phyloP scores from a whole-genome alignment of 2,888 invertebrate species.

The Drosophila mercatorum region DNA sequence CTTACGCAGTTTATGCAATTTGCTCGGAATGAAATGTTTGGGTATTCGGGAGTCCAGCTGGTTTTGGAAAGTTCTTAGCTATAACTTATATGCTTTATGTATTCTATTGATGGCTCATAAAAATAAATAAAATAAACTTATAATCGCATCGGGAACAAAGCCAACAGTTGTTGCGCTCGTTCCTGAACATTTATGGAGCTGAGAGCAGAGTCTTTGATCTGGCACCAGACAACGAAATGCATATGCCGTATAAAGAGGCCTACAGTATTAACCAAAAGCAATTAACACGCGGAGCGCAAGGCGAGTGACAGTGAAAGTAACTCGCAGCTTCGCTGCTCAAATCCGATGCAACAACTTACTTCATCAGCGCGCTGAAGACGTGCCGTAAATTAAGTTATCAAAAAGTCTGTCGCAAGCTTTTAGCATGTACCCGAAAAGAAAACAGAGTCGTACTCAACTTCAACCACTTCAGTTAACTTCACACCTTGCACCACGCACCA shows the following conservation, averaged over 20 bases:
- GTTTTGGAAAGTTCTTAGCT: conserved; percentile 23
- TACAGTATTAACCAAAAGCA: conserved; percentile 43
- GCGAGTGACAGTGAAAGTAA: conserved; percentile 76
- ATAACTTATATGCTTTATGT: conserved; percentile 27
- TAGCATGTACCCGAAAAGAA: conserved; percentile 62
- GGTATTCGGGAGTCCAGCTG: conserved; percentile 23
- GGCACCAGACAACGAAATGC: not conserved
- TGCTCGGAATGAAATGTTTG: conserved; percentile 24
- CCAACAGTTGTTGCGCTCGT: conserved; percentile 24
- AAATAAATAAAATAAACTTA: conserved; percentile 20
- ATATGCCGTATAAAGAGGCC: conserved; percentile 1
- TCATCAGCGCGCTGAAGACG: conserved; percentile 67
- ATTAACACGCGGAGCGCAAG: conserved; percentile 58
- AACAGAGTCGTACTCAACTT: conserved; percentile 15
- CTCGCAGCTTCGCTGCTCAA: conserved; percentile 21
- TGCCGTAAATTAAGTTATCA: conserved; percentile 77
- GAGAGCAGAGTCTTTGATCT: conserved; percentile 23
- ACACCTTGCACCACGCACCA: conserved; percentile 66
- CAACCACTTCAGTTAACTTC: conserved; percentile 68
- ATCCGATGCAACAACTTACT: conserved; percentile 44
- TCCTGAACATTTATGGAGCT: conserved; percentile 33
- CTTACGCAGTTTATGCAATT: conserved; percentile 62
- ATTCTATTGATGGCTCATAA: conserved; percentile 21
- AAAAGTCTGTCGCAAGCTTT: conserved; percentile 77
- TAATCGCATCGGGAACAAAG: conserved; percentile 44